Conservation (phyloP, 2,113 vertebrate species). For the Peromyscus californicus region DNA sequence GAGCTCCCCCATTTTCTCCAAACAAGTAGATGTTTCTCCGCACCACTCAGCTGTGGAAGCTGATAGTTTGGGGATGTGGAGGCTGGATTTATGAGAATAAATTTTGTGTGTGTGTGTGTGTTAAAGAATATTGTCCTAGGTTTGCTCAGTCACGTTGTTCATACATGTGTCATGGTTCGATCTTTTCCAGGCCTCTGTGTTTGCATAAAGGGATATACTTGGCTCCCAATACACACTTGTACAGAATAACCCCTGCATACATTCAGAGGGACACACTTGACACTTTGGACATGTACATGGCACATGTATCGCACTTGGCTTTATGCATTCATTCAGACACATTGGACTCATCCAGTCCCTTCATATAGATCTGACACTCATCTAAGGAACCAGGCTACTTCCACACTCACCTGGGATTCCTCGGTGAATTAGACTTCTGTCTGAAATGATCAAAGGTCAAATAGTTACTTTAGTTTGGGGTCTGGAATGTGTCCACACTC, state of each 20-base stretch:
- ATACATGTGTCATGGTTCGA: background rate
- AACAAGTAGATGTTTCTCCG: background rate
- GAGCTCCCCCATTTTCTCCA: background rate
- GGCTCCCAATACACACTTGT: no score
- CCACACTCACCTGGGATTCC: background rate
- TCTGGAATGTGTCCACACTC: background rate
- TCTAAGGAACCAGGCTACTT: background rate
- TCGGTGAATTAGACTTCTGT: slow-evolving; percentile 32
- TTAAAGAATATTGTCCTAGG: background rate
- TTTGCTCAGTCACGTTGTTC: slow-evolving; percentile 7
- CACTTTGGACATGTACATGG: background rate
- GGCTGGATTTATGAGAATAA: background rate
- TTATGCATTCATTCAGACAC: background rate
- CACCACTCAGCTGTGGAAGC: background rate
- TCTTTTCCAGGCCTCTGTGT: background rate
- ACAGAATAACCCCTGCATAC: background rate
- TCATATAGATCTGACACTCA: background rate
- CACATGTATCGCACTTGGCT: background rate
- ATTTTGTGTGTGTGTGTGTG: background rate
- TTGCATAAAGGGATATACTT: background rate
- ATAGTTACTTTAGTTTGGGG: slow-evolving; percentile 45
- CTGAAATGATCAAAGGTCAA: slow-evolving; percentile 40
- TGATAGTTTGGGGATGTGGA: slow-evolving; percentile 17
- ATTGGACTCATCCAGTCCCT: background rate
- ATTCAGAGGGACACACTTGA: background rate